Conservation (phyloP, 53 echinoderm and acorn worm genomes). For the Pentamera pediparva region DNA sequence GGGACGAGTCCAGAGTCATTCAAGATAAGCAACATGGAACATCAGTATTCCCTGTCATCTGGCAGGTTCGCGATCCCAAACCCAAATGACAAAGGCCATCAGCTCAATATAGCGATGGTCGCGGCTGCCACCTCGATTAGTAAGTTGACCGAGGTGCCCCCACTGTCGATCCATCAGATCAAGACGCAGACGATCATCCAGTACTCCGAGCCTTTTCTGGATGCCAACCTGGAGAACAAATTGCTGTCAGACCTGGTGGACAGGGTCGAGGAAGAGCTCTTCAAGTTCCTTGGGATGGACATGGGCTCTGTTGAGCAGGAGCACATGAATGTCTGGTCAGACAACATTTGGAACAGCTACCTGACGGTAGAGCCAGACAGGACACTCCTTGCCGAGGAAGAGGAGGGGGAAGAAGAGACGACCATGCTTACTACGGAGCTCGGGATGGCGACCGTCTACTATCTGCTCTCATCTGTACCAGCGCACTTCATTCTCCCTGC, state of each 20-base stretch:
- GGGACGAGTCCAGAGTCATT: slow-evolving; percentile 66
- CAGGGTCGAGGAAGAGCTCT: slow-evolving; percentile 68
- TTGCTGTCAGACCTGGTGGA: slow-evolving; percentile 66
- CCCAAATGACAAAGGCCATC: slow-evolving; percentile 46
- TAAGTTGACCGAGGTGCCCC: slow-evolving; percentile 59
- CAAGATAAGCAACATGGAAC: slow-evolving; percentile 52
- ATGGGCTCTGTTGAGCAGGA: slow-evolving; percentile 55
- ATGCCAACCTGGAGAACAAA: slow-evolving; percentile 50
- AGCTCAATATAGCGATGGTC: slow-evolving; percentile 66
- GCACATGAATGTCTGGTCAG: slow-evolving; percentile 70
- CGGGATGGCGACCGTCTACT: slow-evolving; percentile 69
- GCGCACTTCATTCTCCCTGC: slow-evolving; percentile 71
- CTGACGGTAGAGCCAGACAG: slow-evolving; percentile 41
- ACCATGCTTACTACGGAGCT: slow-evolving; percentile 49
- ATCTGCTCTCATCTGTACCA: slow-evolving; percentile 74
- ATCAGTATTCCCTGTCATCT: slow-evolving; percentile 56
- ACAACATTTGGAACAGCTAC: slow-evolving; percentile 86
- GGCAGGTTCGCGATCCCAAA: slow-evolving; percentile 61
- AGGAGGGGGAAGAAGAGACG: slow-evolving; percentile 40
- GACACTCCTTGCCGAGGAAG: not conserved
- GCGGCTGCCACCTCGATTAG: slow-evolving; percentile 59
- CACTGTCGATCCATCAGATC: slow-evolving; percentile 55
- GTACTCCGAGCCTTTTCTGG: slow-evolving; percentile 72
- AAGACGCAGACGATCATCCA: slow-evolving; percentile 56
- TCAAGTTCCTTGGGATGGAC: slow-evolving; percentile 55